Evolutionary conservation across 2,888 invertebrate genomes (phyloP).

Genomic region (Invenusta paracnida): DNA sequence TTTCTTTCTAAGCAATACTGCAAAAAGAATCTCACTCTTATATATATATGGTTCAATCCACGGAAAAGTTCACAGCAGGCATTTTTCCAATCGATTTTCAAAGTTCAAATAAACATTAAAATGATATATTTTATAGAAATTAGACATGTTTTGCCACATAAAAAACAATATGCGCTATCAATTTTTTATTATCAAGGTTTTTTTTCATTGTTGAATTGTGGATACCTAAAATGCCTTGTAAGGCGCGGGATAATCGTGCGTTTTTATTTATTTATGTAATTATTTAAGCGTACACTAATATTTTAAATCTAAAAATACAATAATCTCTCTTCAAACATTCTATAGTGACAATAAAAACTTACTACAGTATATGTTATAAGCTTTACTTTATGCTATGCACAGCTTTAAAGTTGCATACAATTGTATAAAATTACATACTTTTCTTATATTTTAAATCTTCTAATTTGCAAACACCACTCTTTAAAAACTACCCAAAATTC

Average conservation of each 20-base stretch:
- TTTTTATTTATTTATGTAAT: background rate
- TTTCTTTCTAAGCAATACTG: too few relatives aligned
- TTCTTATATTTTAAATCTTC: background rate
- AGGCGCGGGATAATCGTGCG: background rate
- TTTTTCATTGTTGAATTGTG: background rate
- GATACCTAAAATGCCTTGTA: background rate
- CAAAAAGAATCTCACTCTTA: too few relatives aligned
- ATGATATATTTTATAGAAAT: background rate
- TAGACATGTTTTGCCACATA: background rate
- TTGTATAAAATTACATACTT: background rate
- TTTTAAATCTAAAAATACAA: background rate
- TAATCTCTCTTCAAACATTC: background rate
- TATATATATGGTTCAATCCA: background rate
- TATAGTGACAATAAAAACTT: background rate
- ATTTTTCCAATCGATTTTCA: background rate
- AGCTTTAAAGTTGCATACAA: background rate
- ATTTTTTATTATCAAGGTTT: too few relatives aligned
- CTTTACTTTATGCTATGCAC: background rate
- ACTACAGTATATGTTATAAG: background rate
- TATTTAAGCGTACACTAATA: background rate
- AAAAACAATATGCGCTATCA: background rate
- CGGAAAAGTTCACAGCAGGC: background rate
- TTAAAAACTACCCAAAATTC: background rate
- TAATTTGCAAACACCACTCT: background rate
- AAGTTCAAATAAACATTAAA: background rate